Base-by-base conservation (phyloP, 92 coral and sea anemone species). In the Zoanthus sansibaricus region DNA sequence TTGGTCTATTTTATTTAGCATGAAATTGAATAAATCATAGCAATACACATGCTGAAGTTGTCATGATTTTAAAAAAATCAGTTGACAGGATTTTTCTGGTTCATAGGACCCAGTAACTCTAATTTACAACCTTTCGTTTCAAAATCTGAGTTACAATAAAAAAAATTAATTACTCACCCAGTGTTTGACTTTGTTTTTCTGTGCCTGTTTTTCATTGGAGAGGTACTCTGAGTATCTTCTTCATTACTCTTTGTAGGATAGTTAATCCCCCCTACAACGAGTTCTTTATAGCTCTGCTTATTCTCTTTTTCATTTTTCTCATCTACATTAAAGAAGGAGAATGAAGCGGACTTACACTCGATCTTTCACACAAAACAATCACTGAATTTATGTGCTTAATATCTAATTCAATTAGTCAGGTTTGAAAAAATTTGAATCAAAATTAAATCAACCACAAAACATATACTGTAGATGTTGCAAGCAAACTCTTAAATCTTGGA, bases 221-320 rank as follows among this genome's bases (percentile, higher is more conserved):
- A 87, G 5, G 77, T 45, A 1, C 37, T 66, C 30, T 18, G 75
- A 15, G 82, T 48, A 10, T 86, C 82, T n/a, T 93, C 91, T 52
- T 52, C 18, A 70, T 37, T 82, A 75, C 49, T 46, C n/a, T 76
- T 75, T 8, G 47, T 77, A 68, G 79, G 75, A 30, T 90, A 86
- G 21, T 75, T 31, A 37, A 79, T 87, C 1, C 79, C 87, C 20
- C 83, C 42, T 37, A 37, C 88, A 72, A 93, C 42, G 10, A 94
- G 66, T 54, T 94, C 89, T 66, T 88, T 78, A 82, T 94, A 94
- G 86, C 95, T 93, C 74, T 91, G 90, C 42, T 94, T 94, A 58
- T 88, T 94, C 84, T 93, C 94, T 62, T 94, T 94, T n/a, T 86
- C 98, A 25, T 88, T 85, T 7, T 54, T 77, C 72, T 91, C 78